Evolutionary conservation across 2,888 invertebrate species (phyloP), one percentile per base, ranked within the genome.

Genomic region (Cantharis lateralis): DNA sequence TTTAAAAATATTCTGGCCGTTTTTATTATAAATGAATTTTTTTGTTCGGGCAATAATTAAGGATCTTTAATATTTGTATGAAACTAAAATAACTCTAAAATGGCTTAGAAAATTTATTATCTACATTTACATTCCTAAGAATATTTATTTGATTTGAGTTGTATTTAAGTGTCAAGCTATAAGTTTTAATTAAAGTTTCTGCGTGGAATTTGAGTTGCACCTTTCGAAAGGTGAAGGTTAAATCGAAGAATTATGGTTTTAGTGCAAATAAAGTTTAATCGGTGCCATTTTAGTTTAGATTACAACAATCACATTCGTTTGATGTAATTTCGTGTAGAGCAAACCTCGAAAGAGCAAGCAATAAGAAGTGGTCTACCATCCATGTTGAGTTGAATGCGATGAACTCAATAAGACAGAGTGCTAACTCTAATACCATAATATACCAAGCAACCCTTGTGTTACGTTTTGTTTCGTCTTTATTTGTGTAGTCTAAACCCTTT

Each of bases 381-480:
- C 24, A 83, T 83, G 84, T 84, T 84, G 83, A 83, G 84, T 82
- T 81, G 82, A 84, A 83, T 84, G 85, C 84, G 84, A 85, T 85
- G 85, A 83, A 83, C 83, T 84, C 86, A 87, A 87, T 87, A 86
- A 86, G 86, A 87, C 86, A 85, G 84, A 87, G 86, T 87, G 87
- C 85, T 85, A 83, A 83, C 81, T 82, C 81, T 81, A 81, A 82
- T 83, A 83, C 82, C 82, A 81, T 80, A 78, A 78, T 72, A 24
- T 66, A 20, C 20, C 24, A 78, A 74, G 70, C 72, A 71, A 72
- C 78, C 78, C 76, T 79, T 70, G 76, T 79, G 77, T 72, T 79
- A 77, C 75, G 75, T 79, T 77, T 77, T 79, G 77, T 68, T 77
- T 72, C 76, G 78, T 75, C 77, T 74, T 77, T 78, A 75, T 79